Evolutionary conservation across 2,888 invertebrate genomes (phyloP), one percentile per base, ranked within the genome.

Genomic region (Xestia c-nigrum): DNA sequence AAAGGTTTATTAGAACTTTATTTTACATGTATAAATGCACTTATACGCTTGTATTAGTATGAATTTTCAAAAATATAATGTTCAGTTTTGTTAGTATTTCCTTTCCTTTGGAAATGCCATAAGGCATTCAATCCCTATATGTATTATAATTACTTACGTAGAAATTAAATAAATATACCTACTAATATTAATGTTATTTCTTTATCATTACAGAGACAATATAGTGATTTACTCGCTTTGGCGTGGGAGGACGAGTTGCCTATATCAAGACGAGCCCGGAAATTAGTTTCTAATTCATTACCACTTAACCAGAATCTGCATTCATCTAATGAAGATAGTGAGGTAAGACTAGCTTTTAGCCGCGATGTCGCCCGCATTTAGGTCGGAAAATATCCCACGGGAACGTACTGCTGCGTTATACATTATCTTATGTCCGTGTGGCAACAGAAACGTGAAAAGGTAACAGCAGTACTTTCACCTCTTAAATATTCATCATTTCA

Each of bases 181-280:
- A 82, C 24, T 63, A 7, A 72, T 3, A 43, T 73, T 12, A 55
- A 55, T 47, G 38, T 72, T 64, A 68, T 81, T 75, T 71, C 76
- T 85, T 85, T 77, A 87, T 73, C 77, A 31, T 95, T 96, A 80
- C 94, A 97, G 97, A 98, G 98, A 96, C 98, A 98, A 97, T 99
- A 98, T 94, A 98, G 98, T 92, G 99, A 99, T 91, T 97, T 99
- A 89, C 98, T 99, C 94, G 98, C 98, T 12, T 97, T 99, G 87
- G 98, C 99, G 50, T 99, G 99, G 94, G 99, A 99, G 91, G 99
- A 99, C 91, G 99, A 99, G 92, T 97, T 98, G 77, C 97, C 96
- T 85, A 97, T 97, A 92, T 97, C 96, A 87, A 97, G 97, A 90
- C 97, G 97, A 90, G 97, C 97, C 76, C 97, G 98, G 83, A 97